Percentiles rank a stretch among this genome's conserved stretches.
These are phyloP conservation scores for Pristiophorus japonicus DNA, from an alignment of 2,113 vertebrate genomes.

Conservation along the genomic window DNA sequence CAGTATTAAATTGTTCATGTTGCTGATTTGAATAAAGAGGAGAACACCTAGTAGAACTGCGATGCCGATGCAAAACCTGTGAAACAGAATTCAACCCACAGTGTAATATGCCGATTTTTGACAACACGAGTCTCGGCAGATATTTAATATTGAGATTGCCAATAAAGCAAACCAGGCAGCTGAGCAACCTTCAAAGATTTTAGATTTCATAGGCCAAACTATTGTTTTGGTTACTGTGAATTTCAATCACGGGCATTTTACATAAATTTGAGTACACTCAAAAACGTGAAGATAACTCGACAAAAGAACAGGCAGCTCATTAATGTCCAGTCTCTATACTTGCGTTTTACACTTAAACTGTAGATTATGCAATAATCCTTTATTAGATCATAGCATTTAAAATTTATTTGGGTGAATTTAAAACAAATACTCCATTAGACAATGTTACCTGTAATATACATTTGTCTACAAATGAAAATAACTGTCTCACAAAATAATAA, in stretches of 20 bases:
- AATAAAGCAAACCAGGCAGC: neutral
- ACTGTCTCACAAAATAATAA: neutral
- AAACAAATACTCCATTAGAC: neutral
- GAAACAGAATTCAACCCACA: neutral
- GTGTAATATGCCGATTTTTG: neutral
- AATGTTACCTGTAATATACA: neutral
- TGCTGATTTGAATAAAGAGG: neutral
- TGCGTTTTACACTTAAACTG: neutral
- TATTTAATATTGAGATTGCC: neutral
- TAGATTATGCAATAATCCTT: neutral
- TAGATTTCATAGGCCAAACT: neutral
- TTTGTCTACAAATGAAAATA: neutral
- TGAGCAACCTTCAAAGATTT: neutral
- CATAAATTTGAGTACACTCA: neutral
- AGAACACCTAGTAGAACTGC: neutral
- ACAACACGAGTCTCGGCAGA: neutral
- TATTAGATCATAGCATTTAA: neutral
- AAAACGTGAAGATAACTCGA: neutral
- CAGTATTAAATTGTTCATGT: constrained; percentile 6
- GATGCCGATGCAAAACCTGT: neutral
- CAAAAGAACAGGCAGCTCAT: neutral
- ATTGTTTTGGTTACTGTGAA: neutral
- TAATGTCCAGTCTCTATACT: neutral
- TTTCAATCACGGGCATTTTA: neutral
- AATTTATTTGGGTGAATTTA: neutral